phyloP scores from a whole-genome alignment of 2,888 invertebrate genomes.

The Cybosia mesomella region DNA sequence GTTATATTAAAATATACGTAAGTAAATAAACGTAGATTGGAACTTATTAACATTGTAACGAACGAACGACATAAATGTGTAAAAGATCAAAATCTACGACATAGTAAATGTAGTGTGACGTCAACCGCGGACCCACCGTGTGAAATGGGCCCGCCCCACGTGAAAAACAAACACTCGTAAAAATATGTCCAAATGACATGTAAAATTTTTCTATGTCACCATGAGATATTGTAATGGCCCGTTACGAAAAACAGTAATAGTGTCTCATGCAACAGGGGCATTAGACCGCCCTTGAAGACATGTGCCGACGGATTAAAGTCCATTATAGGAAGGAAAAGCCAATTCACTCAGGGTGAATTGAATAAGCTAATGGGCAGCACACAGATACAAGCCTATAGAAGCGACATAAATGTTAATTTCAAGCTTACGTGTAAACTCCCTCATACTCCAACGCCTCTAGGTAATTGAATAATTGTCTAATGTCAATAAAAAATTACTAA shows the following conservation, averaged over 20 bases:
- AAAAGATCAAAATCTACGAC: conserved; percentile 63
- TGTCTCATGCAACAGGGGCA: conserved; percentile 78
- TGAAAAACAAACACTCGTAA: conserved; percentile 85
- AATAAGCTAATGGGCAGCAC: conserved; percentile 80
- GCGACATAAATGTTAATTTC: conserved; percentile 58
- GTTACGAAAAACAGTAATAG: conserved; percentile 83
- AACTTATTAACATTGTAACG: conserved; percentile 25
- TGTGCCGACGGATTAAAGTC: conserved; percentile 77
- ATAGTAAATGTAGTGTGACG: conserved; percentile 71
- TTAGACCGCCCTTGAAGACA: conserved; percentile 78
- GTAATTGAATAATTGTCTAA: conserved; percentile 57
- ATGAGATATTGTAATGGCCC: conserved; percentile 86
- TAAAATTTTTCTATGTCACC: conserved; percentile 85
- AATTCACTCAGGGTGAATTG: conserved; percentile 80
- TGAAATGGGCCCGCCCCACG: conserved; percentile 77
- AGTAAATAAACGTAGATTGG: not conserved
- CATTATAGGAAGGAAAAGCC: conserved; percentile 78
- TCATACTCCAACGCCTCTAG: conserved; percentile 48
- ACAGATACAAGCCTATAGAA: conserved; percentile 61
- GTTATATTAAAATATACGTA: not conserved
- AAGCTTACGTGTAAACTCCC: conserved; percentile 54
- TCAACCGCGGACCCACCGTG: conserved; percentile 64
- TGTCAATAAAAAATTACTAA: conserved; percentile 57
- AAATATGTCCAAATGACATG: conserved; percentile 84
- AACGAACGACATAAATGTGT: conserved; percentile 49